A percentile compares a stretch with the other conserved stretches of the same genome.
Conservation (phyloP, 2,888 invertebrate species). For the Rhagonycha fulva region DNA sequence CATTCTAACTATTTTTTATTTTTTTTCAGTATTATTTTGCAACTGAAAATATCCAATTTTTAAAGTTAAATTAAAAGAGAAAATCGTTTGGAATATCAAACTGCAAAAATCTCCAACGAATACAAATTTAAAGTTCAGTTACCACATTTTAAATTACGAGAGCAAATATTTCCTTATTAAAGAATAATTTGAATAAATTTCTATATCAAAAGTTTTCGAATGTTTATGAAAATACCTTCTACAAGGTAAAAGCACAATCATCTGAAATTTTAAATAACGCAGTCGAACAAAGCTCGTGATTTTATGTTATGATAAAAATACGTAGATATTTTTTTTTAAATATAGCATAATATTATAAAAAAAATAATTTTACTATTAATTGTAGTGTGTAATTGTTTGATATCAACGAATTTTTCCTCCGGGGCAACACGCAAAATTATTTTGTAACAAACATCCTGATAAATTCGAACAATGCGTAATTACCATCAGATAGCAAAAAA, state of each 20-base stretch:
- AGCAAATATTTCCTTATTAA: constrained; percentile 1
- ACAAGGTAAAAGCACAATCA: neutral
- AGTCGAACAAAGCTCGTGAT: neutral
- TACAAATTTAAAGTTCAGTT: neutral
- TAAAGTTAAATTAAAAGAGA: neutral
- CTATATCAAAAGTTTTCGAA: neutral
- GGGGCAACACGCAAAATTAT: neutral
- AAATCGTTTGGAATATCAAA: neutral
- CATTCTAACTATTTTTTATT: neutral
- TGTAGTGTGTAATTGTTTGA: neutral
- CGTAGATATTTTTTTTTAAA: neutral
- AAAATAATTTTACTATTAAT: neutral
- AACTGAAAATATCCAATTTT: neutral
- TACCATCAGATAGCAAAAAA: neutral
- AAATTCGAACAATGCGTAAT: neutral
- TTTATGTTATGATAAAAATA: neutral
- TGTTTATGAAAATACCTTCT: neutral
- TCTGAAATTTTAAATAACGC: neutral
- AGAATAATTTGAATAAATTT: constrained; percentile 3
- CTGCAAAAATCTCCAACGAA: neutral
- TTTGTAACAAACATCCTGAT: neutral
- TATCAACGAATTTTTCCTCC: neutral
- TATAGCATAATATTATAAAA: too few relatives aligned
- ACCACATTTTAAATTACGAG: neutral
- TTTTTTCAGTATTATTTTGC: neutral